A percentile compares a stretch with the other conserved stretches of the same genome.
phyloP scores from a whole-genome alignment of 2,113 vertebrate genomes.

The Trichomycterus rosablanca region DNA sequence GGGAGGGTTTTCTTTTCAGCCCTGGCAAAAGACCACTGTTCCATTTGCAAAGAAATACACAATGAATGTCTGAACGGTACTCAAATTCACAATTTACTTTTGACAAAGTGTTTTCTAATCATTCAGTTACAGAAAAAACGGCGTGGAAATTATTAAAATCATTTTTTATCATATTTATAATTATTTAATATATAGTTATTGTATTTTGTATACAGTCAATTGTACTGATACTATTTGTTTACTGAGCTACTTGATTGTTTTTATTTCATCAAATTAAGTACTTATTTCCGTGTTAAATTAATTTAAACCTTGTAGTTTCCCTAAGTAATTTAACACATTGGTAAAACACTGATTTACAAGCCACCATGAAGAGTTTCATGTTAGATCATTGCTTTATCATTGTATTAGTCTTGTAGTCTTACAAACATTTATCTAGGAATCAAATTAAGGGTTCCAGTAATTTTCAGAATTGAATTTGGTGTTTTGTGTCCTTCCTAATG shows the following conservation, averaged over 20 bases:
- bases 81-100: no score
- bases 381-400: slow-evolving; percentile 48
- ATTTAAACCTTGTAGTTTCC: slow-evolving; percentile 26
- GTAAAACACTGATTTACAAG: slow-evolving; percentile 59
- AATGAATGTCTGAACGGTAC: no score
- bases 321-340: slow-evolving; percentile 27
- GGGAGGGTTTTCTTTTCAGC: no score
- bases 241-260: neutral
- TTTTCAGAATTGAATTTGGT: slow-evolving; percentile 64
- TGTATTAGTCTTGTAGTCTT: slow-evolving; percentile 69
- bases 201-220: no score
- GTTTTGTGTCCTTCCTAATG: slow-evolving; percentile 67
- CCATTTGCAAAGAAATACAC: no score
- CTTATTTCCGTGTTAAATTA: neutral
- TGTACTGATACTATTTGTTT: no score
- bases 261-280: neutral
- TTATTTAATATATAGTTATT: no score
- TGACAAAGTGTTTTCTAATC: no score
- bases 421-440: slow-evolving; percentile 64
- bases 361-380: slow-evolving; percentile 49
- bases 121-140: no score
- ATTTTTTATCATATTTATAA: no score
- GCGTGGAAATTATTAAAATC: no score
- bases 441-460: slow-evolving; percentile 73
- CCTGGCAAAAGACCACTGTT: no score